Evolutionary conservation across 1,140 invertebrate genomes (phyloP).

Genomic region (Lerema accius): DNA sequence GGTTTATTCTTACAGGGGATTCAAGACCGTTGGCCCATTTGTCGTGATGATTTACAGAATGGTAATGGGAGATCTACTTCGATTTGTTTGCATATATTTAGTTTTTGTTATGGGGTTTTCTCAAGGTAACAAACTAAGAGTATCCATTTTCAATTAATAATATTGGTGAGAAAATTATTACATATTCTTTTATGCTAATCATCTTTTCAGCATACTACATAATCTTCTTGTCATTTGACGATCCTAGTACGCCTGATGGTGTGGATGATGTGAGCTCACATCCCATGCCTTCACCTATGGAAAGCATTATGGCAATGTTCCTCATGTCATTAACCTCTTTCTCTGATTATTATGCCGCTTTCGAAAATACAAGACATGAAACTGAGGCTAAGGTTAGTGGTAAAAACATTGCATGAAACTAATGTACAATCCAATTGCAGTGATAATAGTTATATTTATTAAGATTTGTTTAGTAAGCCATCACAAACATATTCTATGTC

Average conservation of each 20-base stretch:
- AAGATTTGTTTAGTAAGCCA: too few species aligned
- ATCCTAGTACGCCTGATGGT: slow-evolving; percentile 88
- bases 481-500: too few species aligned
- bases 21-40: slow-evolving; percentile 99
- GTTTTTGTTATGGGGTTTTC: slow-evolving; percentile 99
- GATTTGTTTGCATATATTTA: slow-evolving; percentile 97
- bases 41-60: slow-evolving; percentile 99
- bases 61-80: slow-evolving; percentile 96
- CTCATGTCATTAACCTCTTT: slow-evolving; percentile 98
- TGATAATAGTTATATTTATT: not conserved
- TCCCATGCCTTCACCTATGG: slow-evolving; percentile 94
- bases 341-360: slow-evolving; percentile 95
- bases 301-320: slow-evolving; percentile 98
- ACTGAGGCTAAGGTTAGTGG: slow-evolving; percentile 91
- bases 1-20: slow-evolving; percentile 86
- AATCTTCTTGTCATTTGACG: slow-evolving; percentile 94
- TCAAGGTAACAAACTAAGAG: slow-evolving; percentile 89
- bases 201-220: slow-evolving; percentile 93
- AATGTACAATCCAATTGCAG: not conserved
- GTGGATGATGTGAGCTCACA: slow-evolving; percentile 90
- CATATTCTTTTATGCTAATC: too few species aligned
- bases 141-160: too few species aligned
- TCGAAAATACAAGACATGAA: slow-evolving; percentile 94
- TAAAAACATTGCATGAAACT: slow-evolving; percentile 5
- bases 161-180: too few species aligned